Evolutionary conservation across 2,888 invertebrate species (phyloP).

Genomic region (Ophonus ardosiacus): DNA sequence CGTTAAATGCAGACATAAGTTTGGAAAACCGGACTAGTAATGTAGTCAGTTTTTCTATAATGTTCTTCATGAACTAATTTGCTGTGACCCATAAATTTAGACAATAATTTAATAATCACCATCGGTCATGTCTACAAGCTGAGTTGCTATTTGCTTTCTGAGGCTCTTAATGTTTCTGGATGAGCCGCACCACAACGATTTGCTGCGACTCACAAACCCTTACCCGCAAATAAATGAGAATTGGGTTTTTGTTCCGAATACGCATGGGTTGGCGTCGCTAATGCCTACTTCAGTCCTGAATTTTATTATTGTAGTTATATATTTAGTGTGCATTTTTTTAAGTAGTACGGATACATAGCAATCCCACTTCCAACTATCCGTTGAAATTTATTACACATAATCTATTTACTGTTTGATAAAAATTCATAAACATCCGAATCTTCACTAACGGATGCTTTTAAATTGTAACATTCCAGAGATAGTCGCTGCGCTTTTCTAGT

Average conservation of each 20-base stretch:
- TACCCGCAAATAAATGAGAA: slow-evolving; percentile 24
- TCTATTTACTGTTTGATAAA: not conserved
- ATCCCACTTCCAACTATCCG: slow-evolving; percentile 24
- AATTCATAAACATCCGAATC: not conserved
- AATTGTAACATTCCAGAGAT: slow-evolving; percentile 4
- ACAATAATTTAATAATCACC: too few relatives aligned
- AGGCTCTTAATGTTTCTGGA: slow-evolving; percentile 4
- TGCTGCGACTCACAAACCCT: not conserved
- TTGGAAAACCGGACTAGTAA: slow-evolving; percentile 4
- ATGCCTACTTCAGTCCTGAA: not conserved
- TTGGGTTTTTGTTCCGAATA: not conserved
- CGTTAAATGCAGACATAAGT: not conserved
- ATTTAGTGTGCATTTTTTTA: not conserved
- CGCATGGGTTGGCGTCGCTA: slow-evolving; percentile 1
- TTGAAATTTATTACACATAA: not conserved
- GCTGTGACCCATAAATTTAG: too few relatives aligned
- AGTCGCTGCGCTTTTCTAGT: slow-evolving; percentile 5
- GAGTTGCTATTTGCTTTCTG: slow-evolving; percentile 19
- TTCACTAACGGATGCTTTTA: not conserved
- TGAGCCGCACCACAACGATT: not conserved
- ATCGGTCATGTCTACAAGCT: slow-evolving; percentile 17
- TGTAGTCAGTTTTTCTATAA: slow-evolving; percentile 31
- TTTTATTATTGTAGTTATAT: slow-evolving; percentile 10
- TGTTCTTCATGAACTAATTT: slow-evolving; percentile 1
- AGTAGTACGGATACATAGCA: not conserved